Conservation (phyloP, 1,140 invertebrate species). For the Drosophila nigrodunni region DNA sequence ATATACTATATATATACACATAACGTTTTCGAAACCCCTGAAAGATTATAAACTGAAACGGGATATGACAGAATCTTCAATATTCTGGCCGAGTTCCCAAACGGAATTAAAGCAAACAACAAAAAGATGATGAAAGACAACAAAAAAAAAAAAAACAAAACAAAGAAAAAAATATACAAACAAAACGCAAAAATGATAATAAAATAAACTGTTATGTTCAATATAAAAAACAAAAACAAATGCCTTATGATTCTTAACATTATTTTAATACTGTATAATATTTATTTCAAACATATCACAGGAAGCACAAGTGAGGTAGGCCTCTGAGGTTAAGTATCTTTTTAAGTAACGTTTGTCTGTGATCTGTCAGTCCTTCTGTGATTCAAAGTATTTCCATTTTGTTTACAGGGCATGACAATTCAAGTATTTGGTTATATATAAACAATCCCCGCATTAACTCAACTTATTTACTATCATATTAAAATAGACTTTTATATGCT, state of each 20-base stretch:
- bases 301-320: too few relatives aligned
- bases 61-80: constrained; percentile 18
- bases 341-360: too few relatives aligned
- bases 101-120: constrained; percentile 32
- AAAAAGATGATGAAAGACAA: constrained; percentile 41
- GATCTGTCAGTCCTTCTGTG: too few relatives aligned
- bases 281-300: too few relatives aligned
- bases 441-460: background rate
- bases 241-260: background rate
- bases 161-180: constrained; percentile 25
- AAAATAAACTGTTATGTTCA: constrained; percentile 81
- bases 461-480: background rate
- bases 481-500: background rate
- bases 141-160: constrained; percentile 21
- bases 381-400: too few relatives aligned
- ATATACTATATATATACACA: constrained; percentile 1
- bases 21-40: constrained; percentile 17
- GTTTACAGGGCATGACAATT: background rate
- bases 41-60: constrained; percentile 33
- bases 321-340: too few relatives aligned
- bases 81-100: constrained; percentile 28
- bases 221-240: constrained; percentile 41
- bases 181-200: constrained; percentile 57
- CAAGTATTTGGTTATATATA: background rate
- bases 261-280: background rate